These are phyloP conservation scores for Hirtodrosophila alboralis DNA, from an alignment of 2,888 invertebrate genomes.

Conservation along the genomic window DNA sequence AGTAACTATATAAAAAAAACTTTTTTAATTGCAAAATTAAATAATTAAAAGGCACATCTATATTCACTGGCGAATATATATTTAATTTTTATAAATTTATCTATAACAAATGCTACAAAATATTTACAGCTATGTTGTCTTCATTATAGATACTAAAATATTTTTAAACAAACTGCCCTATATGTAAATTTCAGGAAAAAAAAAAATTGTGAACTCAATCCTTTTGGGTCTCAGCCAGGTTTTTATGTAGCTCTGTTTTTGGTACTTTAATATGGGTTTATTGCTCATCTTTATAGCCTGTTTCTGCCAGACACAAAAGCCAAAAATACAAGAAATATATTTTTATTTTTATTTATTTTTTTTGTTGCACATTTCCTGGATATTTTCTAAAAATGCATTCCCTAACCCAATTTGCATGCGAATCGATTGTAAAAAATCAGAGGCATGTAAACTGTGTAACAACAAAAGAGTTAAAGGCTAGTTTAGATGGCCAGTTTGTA, in stretches of 20 bases:
- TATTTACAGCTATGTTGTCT: too few relatives aligned
- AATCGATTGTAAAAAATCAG: constrained; percentile 61
- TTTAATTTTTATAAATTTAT: too few relatives aligned
- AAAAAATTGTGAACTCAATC: too few relatives aligned
- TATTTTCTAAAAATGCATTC: constrained; percentile 17
- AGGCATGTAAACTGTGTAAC: constrained; percentile 27
- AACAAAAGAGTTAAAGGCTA: constrained; percentile 71
- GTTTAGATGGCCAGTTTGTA: constrained; percentile 37
- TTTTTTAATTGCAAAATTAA: too few relatives aligned
- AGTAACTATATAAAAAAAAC: too few relatives aligned
- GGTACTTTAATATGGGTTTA: constrained; percentile 24
- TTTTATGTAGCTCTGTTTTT: background rate
- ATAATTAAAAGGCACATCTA: too few relatives aligned
- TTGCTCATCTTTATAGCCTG: constrained; percentile 16
- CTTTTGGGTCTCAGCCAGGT: background rate
- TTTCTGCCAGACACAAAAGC: constrained; percentile 3
- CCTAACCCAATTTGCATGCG: constrained; percentile 16
- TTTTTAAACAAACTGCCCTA: too few relatives aligned
- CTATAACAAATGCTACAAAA: too few relatives aligned
- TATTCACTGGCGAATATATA: too few relatives aligned
- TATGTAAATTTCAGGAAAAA: too few relatives aligned
- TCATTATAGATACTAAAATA: too few relatives aligned
- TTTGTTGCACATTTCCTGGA: constrained; percentile 29
- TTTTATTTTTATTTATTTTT: constrained; percentile 5
- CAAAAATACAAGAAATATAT: constrained; percentile 11